Base-by-base conservation (phyloP, 2,888 invertebrate species). In the Acronicta leporina region DNA sequence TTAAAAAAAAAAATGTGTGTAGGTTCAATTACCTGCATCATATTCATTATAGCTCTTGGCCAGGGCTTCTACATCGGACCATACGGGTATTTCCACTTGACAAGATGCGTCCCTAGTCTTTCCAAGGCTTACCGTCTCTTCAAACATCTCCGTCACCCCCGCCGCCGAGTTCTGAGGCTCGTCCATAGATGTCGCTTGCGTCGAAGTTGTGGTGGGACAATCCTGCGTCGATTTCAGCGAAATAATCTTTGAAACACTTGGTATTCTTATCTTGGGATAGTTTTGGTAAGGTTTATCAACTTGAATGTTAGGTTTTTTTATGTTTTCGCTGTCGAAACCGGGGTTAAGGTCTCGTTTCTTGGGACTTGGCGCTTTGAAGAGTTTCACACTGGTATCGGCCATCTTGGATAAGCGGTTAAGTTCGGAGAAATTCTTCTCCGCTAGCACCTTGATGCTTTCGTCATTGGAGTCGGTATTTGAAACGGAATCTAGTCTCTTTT, bases 1-100 rank as follows among this genome's bases (percentile, higher is more conserved):
- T n/a, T n/a, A n/a, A n/a, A n/a, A n/a, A n/a, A n/a, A n/a, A n/a
- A n/a, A n/a, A n/a, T n/a, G n/a, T n/a, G n/a, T n/a, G n/a, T n/a
- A n/a, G n/a, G 30, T 14, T 30, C 6, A 50, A 58, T 79, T 87
- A 96, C 96, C 95, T 90, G 89, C 87, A 64, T 94, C 94, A 83
- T 92, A 95, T 68, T 91, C 91, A 73, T 89, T 94, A 79, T 95
- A 96, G 42, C 91, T 92, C 70, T 89, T 92, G 58, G 94, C 86
- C n/a, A 95, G 77, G 9, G 88, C 88, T 45, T 95, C 90, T 6
- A 95, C 76, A 0, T 95, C 95, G 0, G 95, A 92, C 96, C 96
- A 96, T 35, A 81, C 77, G 13, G 77, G 61, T 2, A 55, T 38
- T 47, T 82, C 81, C 1, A 81, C 86, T 74, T 92, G 92, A 52